Percentiles rank a stretch among this genome's conserved stretches.
Conservation (phyloP, 2,113 vertebrate genomes). For the Corvus hawaiiensis region DNA sequence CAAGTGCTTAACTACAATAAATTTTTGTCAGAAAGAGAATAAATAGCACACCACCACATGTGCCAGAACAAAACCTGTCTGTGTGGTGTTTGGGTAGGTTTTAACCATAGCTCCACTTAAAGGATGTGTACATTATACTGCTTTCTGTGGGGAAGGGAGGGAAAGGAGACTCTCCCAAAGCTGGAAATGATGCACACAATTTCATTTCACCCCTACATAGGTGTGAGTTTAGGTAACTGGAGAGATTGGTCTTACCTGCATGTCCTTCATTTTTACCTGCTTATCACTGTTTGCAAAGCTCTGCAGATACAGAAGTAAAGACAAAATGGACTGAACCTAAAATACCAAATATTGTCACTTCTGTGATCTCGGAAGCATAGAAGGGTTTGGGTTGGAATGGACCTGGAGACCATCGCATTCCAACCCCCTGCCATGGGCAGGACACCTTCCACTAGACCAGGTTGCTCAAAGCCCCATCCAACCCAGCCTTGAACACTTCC, state of each 20-base stretch:
- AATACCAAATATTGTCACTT: background rate
- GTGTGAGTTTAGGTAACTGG: background rate
- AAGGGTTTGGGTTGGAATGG: background rate
- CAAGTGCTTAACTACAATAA: background rate
- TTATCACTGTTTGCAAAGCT: background rate
- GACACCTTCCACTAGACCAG: background rate
- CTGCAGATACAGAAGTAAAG: background rate
- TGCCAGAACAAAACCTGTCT: background rate
- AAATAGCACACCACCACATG: background rate
- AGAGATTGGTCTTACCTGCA: background rate
- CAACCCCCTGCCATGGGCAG: background rate
- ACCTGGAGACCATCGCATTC: background rate
- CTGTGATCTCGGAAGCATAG: background rate
- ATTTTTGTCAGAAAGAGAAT: background rate
- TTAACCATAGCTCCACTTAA: background rate
- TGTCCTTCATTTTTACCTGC: rapidly evolving
- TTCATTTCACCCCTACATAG: background rate
- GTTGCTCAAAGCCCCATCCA: background rate
- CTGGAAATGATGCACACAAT: background rate
- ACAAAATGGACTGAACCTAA: background rate
- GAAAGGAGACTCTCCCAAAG: background rate
- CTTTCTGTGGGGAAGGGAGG: background rate
- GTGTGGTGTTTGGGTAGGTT: background rate
- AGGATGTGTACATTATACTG: background rate
- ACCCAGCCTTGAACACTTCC: background rate